Evolutionary conservation across 2,797 vertebrate genomes (phyloP).

Genomic region (Lindbergichthys nudifrons): DNA sequence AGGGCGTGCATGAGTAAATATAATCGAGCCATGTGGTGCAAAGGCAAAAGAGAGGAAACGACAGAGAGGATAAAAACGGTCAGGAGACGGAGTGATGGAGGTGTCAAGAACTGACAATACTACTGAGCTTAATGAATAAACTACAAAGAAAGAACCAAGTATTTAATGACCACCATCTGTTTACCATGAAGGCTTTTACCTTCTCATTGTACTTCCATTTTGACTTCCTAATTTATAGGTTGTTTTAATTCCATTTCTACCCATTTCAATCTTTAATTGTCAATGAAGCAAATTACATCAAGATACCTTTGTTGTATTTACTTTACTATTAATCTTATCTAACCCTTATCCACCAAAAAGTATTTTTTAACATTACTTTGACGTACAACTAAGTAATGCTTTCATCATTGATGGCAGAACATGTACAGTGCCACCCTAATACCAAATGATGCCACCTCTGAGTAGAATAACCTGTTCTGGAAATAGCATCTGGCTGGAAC

Average conservation of each 20-base stretch:
- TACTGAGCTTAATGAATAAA: constrained; percentile 37
- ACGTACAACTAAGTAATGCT: neutral
- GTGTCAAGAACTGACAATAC: constrained; percentile 39
- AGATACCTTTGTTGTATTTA: neutral
- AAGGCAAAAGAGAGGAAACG: constrained; percentile 56
- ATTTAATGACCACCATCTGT: constrained; percentile 14
- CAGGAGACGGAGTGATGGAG: constrained; percentile 39
- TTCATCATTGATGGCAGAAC: neutral
- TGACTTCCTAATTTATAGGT: neutral
- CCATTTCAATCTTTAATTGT: neutral
- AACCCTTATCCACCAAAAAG: no score
- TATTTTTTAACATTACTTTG: no score
- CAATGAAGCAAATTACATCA: neutral
- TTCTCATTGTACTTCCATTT: no score
- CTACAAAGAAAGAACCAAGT: constrained; percentile 8
- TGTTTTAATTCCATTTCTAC: neutral
- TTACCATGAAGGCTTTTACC: neutral
- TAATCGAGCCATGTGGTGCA: constrained; percentile 54
- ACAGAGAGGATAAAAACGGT: constrained; percentile 48
- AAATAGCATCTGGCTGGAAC: constrained; percentile 13
- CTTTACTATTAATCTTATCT: neutral
- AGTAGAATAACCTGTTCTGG: constrained; percentile 30
- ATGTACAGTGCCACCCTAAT: no score
- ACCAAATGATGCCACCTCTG: neutral
- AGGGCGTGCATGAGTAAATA: constrained; percentile 67